Evolutionary conservation across 2,113 vertebrate species (phyloP).

Genomic region (Ailuropoda melanoleuca): DNA sequence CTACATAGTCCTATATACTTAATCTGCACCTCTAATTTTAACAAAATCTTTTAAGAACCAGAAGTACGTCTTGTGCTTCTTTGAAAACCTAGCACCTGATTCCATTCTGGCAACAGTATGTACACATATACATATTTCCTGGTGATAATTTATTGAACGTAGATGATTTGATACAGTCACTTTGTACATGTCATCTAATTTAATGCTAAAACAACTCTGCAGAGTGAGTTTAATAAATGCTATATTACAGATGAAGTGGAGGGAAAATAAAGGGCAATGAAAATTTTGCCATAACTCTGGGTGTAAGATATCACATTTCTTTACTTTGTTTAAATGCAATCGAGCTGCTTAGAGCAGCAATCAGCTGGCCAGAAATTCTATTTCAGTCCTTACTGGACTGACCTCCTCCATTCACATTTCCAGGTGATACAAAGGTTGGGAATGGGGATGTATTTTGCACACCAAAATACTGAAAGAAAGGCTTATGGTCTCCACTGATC

Average conservation of each 20-base stretch:
- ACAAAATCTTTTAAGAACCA: neutral
- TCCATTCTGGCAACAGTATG: neutral
- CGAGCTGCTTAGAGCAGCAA: neutral
- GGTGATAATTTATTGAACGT: neutral
- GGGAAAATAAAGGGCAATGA: neutral
- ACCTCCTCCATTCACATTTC: neutral
- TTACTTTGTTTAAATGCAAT: slow-evolving; percentile 12
- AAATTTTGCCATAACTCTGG: neutral
- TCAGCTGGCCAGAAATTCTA: neutral
- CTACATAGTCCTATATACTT: neutral
- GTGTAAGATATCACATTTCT: neutral
- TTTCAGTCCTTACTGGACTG: slow-evolving; percentile 22
- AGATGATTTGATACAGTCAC: neutral
- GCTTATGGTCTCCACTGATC: neutral
- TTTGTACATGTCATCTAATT: neutral
- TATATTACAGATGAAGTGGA: neutral
- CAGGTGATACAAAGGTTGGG: neutral
- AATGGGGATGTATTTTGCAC: neutral
- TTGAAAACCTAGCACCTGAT: slow-evolving; percentile 32
- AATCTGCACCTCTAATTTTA: neutral
- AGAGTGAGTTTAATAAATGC: neutral
- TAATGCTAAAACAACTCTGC: neutral
- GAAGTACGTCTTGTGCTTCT: neutral
- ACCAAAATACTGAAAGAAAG: neutral
- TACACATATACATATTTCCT: neutral